Conservation (phyloP, 2,797 vertebrate genomes). For the Rhinophrynus dorsalis region DNA sequence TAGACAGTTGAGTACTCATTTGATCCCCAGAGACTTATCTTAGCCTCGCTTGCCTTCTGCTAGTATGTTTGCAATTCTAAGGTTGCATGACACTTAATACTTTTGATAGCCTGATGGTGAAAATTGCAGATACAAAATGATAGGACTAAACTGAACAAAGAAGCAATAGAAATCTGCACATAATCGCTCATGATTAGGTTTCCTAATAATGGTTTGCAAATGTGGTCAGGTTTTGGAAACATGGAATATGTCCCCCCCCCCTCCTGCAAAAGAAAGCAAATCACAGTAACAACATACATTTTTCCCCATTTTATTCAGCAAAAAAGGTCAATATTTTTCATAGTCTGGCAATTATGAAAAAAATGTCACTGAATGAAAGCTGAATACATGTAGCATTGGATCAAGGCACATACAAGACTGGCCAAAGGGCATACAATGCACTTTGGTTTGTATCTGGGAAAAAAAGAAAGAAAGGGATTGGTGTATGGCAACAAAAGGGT, state of each 20-base stretch:
- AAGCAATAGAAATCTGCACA: conserved; percentile 66
- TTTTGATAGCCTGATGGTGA: conserved; percentile 63
- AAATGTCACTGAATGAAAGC: conserved; percentile 95
- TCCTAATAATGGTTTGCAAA: conserved; percentile 49
- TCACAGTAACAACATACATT: conserved; percentile 61
- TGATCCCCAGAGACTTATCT: conserved; percentile 61
- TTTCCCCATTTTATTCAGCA: conserved; percentile 91
- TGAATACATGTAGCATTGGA: conserved; percentile 98
- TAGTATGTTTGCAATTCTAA: conserved; percentile 59
- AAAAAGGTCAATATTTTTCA: conserved; percentile 97
- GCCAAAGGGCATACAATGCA: conserved; percentile 99
- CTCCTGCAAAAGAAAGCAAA: conserved; percentile 53
- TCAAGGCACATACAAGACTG: conserved; percentile 99
- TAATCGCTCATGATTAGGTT: conserved; percentile 42
- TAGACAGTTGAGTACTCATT: conserved; percentile 63
- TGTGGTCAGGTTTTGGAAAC: conserved; percentile 38
- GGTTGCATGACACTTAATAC: conserved; percentile 61
- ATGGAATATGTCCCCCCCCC: not conserved
- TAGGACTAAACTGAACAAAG: conserved; percentile 67
- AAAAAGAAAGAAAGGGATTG: conserved; percentile 84
- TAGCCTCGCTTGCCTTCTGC: conserved; percentile 61
- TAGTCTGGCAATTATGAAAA: conserved; percentile 96
- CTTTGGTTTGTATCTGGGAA: conserved; percentile 98
- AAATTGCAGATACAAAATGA: conserved; percentile 56
- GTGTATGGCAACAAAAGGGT: conserved; percentile 88